Conservation (phyloP, 2,888 invertebrate species). For the Tyria jacobaeae region DNA sequence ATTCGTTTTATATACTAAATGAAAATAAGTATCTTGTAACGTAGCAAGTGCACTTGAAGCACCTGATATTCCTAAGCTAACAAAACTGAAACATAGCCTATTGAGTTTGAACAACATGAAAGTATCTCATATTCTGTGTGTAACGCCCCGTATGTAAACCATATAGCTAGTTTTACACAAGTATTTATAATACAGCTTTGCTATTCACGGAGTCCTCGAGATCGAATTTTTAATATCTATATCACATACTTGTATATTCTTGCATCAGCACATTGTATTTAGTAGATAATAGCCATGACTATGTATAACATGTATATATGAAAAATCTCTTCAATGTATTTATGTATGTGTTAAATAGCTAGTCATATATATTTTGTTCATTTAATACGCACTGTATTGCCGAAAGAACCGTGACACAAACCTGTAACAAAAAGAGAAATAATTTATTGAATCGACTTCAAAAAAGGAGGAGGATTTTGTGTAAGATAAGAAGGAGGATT, state of each 20-base stretch:
- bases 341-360: neutral
- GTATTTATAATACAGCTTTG: conserved; percentile 41
- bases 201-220: conserved; percentile 32
- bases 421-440: conserved; percentile 14
- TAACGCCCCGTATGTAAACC: conserved; percentile 15
- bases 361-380: neutral
- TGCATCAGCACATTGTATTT: conserved; percentile 32
- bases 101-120: neutral
- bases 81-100: neutral
- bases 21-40: too few relatives aligned
- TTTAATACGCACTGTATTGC: neutral
- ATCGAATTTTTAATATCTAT: too few relatives aligned
- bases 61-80: neutral
- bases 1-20: too few relatives aligned
- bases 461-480: too few relatives aligned
- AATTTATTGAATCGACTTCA: too few relatives aligned
- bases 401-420: neutral
- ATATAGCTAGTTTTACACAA: conserved; percentile 29
- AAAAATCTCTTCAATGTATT: neutral
- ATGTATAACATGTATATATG: too few relatives aligned
- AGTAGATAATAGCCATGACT: conserved; percentile 34
- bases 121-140: conserved; percentile 4
- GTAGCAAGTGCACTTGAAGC: neutral
- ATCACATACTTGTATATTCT: too few relatives aligned
- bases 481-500: too few relatives aligned